Evolutionary conservation across 2,113 vertebrate species (phyloP).

Genomic region (Saccopteryx leptura): DNA sequence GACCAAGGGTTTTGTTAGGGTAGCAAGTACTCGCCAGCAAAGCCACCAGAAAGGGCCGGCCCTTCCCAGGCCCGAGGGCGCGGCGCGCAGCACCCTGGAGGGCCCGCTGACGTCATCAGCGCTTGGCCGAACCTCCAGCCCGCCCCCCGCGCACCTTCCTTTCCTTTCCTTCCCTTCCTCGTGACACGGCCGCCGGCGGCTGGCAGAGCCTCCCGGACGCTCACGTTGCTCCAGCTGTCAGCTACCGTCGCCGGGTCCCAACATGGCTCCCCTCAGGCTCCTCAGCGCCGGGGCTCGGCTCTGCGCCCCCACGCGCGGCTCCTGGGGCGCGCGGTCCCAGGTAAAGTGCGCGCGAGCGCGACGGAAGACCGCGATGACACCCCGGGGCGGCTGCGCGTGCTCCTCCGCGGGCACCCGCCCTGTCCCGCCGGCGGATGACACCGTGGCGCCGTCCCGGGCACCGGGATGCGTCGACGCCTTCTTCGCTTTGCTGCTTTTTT

Average conservation of each 20-base stretch:
- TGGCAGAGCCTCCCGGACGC: neutral
- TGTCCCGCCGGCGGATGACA: neutral
- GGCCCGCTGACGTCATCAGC: slow-evolving; percentile 40
- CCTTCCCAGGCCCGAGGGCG: neutral
- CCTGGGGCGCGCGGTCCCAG: slow-evolving; percentile 58
- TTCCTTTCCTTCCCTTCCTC: neutral
- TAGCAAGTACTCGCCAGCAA: rapidly evolving
- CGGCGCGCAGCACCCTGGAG: neutral
- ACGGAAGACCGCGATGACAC: neutral
- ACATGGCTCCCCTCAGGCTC: slow-evolving; percentile 84
- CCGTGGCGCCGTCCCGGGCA: neutral
- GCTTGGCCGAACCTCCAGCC: slow-evolving; percentile 61
- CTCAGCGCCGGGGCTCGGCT: slow-evolving; percentile 52
- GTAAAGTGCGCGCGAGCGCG: slow-evolving; percentile 56
- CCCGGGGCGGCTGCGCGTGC: neutral
- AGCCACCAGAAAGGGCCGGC: neutral
- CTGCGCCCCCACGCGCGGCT: slow-evolving; percentile 5
- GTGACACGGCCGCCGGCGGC: neutral
- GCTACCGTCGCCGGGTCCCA: neutral
- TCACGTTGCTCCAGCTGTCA: neutral
- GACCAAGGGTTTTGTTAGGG: neutral
- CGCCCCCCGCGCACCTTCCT: slow-evolving; percentile 43
- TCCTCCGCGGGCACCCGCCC: neutral
- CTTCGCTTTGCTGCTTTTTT: neutral
- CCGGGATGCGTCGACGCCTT: neutral